Conservation (phyloP, 2,113 vertebrate species). For the Rana temporaria region DNA sequence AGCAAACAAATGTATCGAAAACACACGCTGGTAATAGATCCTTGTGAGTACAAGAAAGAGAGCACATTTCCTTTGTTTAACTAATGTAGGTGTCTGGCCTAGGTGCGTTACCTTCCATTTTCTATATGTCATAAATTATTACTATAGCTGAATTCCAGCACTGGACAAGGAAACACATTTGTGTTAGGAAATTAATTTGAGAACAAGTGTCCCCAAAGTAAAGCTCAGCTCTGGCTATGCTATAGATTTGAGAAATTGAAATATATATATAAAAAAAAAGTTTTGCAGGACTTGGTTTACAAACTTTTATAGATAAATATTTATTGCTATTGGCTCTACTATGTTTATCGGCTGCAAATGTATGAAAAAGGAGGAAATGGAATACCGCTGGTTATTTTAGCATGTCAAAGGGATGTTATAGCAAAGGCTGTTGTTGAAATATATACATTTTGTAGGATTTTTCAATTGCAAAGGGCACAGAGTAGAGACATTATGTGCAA, state of each 20-base stretch:
- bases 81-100: conserved; percentile 52
- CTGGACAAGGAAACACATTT: conserved; percentile 57
- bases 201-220: conserved; percentile 52
- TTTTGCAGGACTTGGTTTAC: conserved; percentile 17
- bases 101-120: conserved; percentile 41
- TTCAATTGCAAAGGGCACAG: no score
- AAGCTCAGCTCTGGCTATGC: conserved; percentile 40
- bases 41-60: conserved; percentile 29
- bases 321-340: conserved; percentile 2
- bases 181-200: conserved; percentile 54
- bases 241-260: conserved; percentile 40
- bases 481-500: no score
- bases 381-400: no score
- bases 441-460: no score
- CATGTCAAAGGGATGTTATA: no score
- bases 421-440: no score
- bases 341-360: no score
- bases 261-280: conserved; percentile 34
- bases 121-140: conserved; percentile 56
- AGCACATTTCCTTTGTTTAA: conserved; percentile 53
- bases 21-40: conserved; percentile 38
- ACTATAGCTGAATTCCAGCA: conserved; percentile 29
- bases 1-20: conserved; percentile 46
- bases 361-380: no score
- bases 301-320: conserved; percentile 46